Evolutionary conservation across 1,140 invertebrate species (phyloP).

Genomic region (Euborellia annulipes): DNA sequence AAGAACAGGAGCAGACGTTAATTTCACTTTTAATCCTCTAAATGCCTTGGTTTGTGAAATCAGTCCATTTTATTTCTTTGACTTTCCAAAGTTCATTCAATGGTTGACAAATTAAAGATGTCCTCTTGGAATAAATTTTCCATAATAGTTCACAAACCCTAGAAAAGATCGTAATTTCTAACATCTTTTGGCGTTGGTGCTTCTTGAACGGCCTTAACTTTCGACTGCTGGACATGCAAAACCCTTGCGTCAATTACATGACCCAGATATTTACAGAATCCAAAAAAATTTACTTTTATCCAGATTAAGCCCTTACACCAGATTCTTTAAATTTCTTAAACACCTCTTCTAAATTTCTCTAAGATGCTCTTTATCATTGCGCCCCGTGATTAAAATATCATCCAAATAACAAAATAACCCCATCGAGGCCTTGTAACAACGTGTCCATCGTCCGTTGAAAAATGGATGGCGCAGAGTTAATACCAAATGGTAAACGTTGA

Average conservation of each 20-base stretch:
- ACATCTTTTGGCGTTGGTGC: constrained; percentile 20
- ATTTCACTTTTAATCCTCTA: too few relatives aligned
- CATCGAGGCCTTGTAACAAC: constrained; percentile 1
- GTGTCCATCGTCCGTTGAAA: constrained; percentile 2
- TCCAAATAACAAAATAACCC: neutral
- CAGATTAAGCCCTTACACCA: constrained; percentile 20
- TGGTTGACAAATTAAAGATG: too few relatives aligned
- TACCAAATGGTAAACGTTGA: neutral
- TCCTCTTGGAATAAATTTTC: constrained; percentile 22
- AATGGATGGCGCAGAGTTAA: neutral
- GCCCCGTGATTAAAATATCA: neutral
- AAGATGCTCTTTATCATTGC: neutral
- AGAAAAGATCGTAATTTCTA: constrained; percentile 22
- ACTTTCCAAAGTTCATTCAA: too few relatives aligned
- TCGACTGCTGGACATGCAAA: constrained; percentile 20
- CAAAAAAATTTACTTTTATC: constrained; percentile 24
- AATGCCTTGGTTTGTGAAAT: too few relatives aligned
- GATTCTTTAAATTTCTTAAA: constrained; percentile 13
- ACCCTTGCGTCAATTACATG: constrained; percentile 21
- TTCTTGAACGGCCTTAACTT: constrained; percentile 25
- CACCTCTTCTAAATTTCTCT: constrained; percentile 10
- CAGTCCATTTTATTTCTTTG: too few relatives aligned
- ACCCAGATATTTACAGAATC: constrained; percentile 22
- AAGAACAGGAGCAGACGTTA: too few relatives aligned
- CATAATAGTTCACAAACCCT: constrained; percentile 23